Percentiles rank a stretch among this genome's conserved stretches.
Conservation (phyloP, 2,113 vertebrate genomes). For the Isichthys henryi region DNA sequence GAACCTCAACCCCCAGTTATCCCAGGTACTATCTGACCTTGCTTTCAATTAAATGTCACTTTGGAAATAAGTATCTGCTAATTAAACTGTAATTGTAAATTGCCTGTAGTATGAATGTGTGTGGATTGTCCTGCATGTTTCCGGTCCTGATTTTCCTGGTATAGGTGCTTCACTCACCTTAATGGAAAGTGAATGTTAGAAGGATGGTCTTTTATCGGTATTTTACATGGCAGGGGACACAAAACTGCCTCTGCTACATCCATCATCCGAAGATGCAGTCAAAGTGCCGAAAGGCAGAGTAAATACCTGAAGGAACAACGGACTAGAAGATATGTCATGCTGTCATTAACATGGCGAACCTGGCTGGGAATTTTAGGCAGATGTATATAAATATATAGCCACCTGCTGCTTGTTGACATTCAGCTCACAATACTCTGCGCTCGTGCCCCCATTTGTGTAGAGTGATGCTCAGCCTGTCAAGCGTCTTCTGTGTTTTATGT, state of each 20-base stretch:
- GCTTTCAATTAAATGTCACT: not conserved
- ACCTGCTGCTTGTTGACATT: not conserved
- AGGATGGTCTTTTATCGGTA: not conserved
- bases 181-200: not conserved
- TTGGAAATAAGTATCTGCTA: not conserved
- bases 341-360: not conserved
- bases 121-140: not conserved
- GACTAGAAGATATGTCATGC: not conserved
- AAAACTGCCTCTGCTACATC: not conserved
- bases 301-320: not conserved
- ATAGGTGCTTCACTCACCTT: too few species aligned
- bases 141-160: not conserved
- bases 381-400: not conserved
- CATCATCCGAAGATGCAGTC: not conserved
- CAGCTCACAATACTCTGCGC: not conserved
- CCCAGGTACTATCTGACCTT: not conserved
- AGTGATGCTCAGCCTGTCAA: not conserved
- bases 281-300: not conserved
- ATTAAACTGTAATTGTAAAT: not conserved
- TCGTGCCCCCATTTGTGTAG: not conserved
- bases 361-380: not conserved
- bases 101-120: not conserved
- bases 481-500: not conserved
- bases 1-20: not conserved
- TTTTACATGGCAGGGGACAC: not conserved